Conservation (phyloP, 2,888 invertebrate genomes). For the Chrysolina haemoptera region DNA sequence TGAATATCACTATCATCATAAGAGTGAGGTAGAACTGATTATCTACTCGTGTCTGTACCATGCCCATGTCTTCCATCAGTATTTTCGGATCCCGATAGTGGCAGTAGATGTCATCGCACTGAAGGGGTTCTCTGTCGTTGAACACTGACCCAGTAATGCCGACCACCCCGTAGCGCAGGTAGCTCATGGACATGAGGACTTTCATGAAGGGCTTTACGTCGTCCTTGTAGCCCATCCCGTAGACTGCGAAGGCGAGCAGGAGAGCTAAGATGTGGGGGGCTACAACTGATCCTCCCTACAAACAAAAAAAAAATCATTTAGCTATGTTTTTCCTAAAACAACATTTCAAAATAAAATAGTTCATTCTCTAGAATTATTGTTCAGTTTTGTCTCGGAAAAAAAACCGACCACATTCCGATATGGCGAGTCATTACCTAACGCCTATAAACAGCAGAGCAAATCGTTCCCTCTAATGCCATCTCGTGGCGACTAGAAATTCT, state of each 20-base stretch:
- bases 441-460: too few species aligned
- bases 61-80: slow-evolving; percentile 78
- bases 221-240: slow-evolving; percentile 77
- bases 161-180: slow-evolving; percentile 79
- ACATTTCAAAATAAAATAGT: too few species aligned
- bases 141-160: slow-evolving; percentile 75
- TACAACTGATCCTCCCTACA: slow-evolving; percentile 75
- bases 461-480: too few species aligned
- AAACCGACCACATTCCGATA: too few species aligned
- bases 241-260: slow-evolving; percentile 74
- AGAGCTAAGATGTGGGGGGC: slow-evolving; percentile 74
- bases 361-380: too few species aligned
- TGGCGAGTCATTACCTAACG: too few species aligned
- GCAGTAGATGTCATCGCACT: slow-evolving; percentile 76
- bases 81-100: slow-evolving; percentile 65
- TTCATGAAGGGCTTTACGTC: slow-evolving; percentile 73
- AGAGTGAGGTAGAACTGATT: slow-evolving; percentile 74
- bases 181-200: slow-evolving; percentile 74
- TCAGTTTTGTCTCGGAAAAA: too few species aligned
- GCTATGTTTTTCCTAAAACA: too few species aligned
- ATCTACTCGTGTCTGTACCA: slow-evolving; percentile 68
- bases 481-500: too few species aligned
- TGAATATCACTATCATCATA: slow-evolving; percentile 73
- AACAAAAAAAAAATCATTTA: slow-evolving; percentile 62
- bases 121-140: slow-evolving; percentile 73